These are phyloP conservation scores for Melanaphis sacchari DNA, from an alignment of 1,140 invertebrate species.

Conservation along the genomic window DNA sequence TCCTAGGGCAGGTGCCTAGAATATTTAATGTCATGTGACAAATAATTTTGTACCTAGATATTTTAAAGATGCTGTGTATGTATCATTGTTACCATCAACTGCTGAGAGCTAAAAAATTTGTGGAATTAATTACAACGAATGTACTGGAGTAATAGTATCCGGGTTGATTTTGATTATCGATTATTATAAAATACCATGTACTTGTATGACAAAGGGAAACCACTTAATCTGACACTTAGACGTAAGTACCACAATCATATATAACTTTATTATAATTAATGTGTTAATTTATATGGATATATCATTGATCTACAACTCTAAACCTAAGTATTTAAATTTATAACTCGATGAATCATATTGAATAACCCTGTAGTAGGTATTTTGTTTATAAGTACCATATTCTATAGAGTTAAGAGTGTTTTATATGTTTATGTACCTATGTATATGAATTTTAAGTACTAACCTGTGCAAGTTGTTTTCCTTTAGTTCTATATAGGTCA, in stretches of 20 bases:
- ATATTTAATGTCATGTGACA: too few relatives aligned
- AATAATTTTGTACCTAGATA: too few relatives aligned
- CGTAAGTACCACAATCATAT: background rate
- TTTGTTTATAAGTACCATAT: background rate
- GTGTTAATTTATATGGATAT: background rate
- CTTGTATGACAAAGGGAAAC: background rate
- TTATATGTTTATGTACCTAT: background rate
- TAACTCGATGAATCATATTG: background rate
- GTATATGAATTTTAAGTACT: background rate
- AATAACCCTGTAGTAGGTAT: background rate
- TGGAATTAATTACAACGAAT: too few relatives aligned
- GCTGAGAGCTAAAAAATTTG: too few relatives aligned
- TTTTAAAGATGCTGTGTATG: too few relatives aligned
- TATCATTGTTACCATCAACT: too few relatives aligned
- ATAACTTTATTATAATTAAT: background rate
- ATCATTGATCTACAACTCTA: background rate
- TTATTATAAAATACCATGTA: too few relatives aligned
- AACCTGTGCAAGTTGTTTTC: conserved; percentile 59
- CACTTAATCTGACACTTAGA: background rate
- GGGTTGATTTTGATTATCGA: too few relatives aligned
- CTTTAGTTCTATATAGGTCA: conserved; percentile 56
- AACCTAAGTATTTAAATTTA: background rate
- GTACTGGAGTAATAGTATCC: too few relatives aligned
- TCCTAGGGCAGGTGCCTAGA: too few relatives aligned
- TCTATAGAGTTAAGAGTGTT: background rate